phyloP scores from a whole-genome alignment of 2,797 vertebrate genomes.

The Erethizon dorsatum region DNA sequence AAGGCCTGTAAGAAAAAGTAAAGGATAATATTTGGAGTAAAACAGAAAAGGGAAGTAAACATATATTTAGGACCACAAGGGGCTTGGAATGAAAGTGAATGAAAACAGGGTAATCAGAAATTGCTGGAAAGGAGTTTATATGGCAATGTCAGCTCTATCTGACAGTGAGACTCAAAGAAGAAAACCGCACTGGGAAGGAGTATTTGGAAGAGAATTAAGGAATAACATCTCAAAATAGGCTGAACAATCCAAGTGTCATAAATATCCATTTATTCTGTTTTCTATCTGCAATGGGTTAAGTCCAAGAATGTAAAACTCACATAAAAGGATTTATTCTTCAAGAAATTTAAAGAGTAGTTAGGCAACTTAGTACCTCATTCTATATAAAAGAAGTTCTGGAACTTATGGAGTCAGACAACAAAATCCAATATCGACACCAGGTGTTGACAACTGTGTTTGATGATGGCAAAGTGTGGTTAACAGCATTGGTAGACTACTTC shows the following conservation, averaged over 20 bases:
- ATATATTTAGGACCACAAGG: not conserved
- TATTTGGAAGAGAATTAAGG: not conserved
- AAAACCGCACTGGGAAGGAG: not conserved
- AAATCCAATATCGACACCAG: not conserved
- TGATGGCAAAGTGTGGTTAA: not conserved
- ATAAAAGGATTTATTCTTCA: not conserved
- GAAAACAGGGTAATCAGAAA: not conserved
- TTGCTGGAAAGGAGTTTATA: not conserved
- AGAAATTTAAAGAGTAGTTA: constrained; percentile 14
- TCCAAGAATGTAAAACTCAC: not conserved
- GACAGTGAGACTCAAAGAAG: not conserved
- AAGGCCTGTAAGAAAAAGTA: not conserved
- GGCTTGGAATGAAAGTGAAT: not conserved
- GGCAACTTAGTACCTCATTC: not conserved
- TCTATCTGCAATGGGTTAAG: not conserved
- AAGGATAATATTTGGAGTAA: not conserved
- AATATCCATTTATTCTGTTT: not conserved
- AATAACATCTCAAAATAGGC: not conserved
- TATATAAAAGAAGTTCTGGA: constrained; percentile 4
- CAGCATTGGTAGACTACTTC: not conserved
- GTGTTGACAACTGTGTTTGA: not conserved
- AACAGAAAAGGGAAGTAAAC: constrained; percentile 14
- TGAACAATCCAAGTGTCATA: not conserved
- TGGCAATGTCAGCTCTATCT: too few species aligned
- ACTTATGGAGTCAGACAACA: not conserved